Conservation (phyloP, 2,113 vertebrate genomes). For the Gulo gulo region DNA sequence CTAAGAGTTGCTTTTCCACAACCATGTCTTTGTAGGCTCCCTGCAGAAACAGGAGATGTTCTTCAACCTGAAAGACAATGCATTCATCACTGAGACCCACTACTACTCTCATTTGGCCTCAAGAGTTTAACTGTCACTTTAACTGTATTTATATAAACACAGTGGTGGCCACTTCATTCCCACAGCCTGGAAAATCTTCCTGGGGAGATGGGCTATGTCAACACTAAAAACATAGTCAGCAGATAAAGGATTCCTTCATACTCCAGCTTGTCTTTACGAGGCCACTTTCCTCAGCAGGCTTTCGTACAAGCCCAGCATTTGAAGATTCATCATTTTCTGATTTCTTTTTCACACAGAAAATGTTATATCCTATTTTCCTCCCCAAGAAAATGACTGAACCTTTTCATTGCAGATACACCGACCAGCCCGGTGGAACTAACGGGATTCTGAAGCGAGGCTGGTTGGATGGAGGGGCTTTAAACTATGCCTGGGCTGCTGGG, state of each 20-base stretch:
- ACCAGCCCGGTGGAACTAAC: background rate
- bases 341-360: background rate
- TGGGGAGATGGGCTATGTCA: background rate
- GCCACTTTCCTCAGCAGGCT: background rate
- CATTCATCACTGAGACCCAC: background rate
- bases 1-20: constrained; percentile 63
- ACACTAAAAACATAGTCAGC: background rate
- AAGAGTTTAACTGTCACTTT: background rate
- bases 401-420: background rate
- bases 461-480: background rate
- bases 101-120: background rate
- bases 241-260: background rate
- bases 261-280: background rate
- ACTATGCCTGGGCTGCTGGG: background rate
- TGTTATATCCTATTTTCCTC: background rate
- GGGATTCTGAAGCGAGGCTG: background rate
- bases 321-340: background rate
- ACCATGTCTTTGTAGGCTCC: constrained; percentile 37
- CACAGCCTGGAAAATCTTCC: background rate
- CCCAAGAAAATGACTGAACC: background rate
- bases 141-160: background rate
- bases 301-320: background rate
- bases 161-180: background rate
- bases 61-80: constrained; percentile 76
- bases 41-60: constrained; percentile 74